These are phyloP conservation scores for Psittacara wagleri DNA, from an alignment of 2,113 vertebrate genomes.

Conservation along the genomic window DNA sequence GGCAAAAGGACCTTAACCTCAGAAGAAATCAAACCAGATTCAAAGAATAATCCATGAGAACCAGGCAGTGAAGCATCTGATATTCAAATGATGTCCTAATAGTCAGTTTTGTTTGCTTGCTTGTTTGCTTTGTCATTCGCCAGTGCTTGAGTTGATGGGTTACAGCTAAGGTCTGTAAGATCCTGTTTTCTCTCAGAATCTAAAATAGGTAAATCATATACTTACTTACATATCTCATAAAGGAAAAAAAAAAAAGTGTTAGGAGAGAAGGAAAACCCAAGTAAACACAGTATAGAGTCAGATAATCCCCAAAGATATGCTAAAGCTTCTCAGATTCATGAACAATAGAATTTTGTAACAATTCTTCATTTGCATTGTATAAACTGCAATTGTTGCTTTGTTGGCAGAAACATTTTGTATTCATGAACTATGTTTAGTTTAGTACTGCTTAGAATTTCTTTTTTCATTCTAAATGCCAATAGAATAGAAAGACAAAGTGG, in stretches of 20 bases:
- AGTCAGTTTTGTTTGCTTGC: background rate
- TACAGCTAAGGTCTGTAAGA: background rate
- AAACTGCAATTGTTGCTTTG: conserved; percentile 46
- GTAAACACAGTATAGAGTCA: background rate
- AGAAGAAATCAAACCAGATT: background rate
- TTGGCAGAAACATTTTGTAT: conserved; percentile 36
- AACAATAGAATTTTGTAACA: conserved; percentile 24
- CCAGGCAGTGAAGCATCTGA: background rate
- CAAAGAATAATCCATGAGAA: background rate
- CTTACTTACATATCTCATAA: background rate
- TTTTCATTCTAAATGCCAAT: conserved; percentile 25
- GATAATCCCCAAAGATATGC: conserved; percentile 1
- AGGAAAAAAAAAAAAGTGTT: fast-evolving
- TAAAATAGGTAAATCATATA: background rate
- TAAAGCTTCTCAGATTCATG: conserved; percentile 2
- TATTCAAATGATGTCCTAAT: background rate
- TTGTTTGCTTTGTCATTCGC: background rate
- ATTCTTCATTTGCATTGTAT: conserved; percentile 47
- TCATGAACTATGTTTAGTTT: conserved; percentile 47
- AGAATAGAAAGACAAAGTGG: conserved; percentile 46
- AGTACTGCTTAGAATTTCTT: conserved; percentile 10
- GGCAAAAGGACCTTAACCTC: background rate
- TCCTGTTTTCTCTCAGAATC: background rate
- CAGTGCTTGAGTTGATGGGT: background rate
- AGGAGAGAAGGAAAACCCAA: background rate